Percentiles rank a stretch among this genome's conserved stretches.
These are phyloP conservation scores for Drosophila melanogaster DNA, from an alignment of 1,140 invertebrate genomes.

Conservation along the genomic window Release_6_plus_ISO1_MT NT_033779.5:14144001-14144500, in stretches of 20 bases:
- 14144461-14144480: constrained; percentile 75
- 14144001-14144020: constrained; percentile 77
- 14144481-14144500: constrained; percentile 52
- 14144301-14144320: constrained; percentile 18
- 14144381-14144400: not conserved
- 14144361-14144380: constrained; percentile 34
- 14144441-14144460: constrained; percentile 82
- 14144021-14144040: constrained; percentile 80
- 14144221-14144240: constrained; percentile 54
- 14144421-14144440: constrained; percentile 76
- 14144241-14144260: constrained; percentile 83
- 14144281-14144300: constrained; percentile 71
- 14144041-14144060: constrained; percentile 53
- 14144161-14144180: constrained; percentile 60
- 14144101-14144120: not conserved
- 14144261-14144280: constrained; percentile 82
- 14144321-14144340: constrained; percentile 6
- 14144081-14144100: constrained; percentile 31
- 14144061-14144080: constrained; percentile 33
- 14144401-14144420: constrained; percentile 29
- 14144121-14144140: not conserved
- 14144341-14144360: constrained; percentile 51
- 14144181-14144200: constrained; percentile 83
- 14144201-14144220: constrained; percentile 80
- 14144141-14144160: not conserved